Percentiles rank a stretch among this genome's conserved stretches.
phyloP scores from a whole-genome alignment of 92 coral and sea anemone species.

The Zoanthus sociatus region DNA sequence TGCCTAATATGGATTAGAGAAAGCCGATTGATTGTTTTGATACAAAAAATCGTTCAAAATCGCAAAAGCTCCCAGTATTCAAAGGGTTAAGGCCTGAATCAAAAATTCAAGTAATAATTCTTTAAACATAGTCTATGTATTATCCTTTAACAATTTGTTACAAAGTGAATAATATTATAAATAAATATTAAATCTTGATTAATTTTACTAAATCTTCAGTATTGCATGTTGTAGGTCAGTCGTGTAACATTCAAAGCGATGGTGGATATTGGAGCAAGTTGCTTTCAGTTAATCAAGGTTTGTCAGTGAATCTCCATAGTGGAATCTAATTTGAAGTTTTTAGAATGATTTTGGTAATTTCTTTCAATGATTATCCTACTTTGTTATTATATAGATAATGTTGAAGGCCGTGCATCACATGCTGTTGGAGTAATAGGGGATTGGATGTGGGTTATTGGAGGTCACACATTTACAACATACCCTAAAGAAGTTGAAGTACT shows the following conservation, averaged over 20 bases:
- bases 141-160: background rate
- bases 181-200: background rate
- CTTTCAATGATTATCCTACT: no score
- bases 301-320: background rate
- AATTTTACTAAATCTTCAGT: background rate
- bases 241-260: constrained; percentile 63
- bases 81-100: no score
- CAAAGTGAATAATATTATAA: background rate
- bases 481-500: background rate
- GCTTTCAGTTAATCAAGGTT: constrained; percentile 76
- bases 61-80: no score
- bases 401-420: constrained; percentile 87
- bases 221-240: constrained; percentile 53
- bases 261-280: constrained; percentile 68
- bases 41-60: no score
- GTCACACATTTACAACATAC: constrained; percentile 59
- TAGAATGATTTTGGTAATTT: no score
- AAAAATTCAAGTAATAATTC: no score
- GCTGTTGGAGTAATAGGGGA: constrained; percentile 74
- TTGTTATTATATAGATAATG: constrained; percentile 33
- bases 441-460: constrained; percentile 90
- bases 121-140: no score
- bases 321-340: no score
- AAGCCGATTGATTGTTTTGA: no score
- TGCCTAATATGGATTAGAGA: no score